Evolutionary conservation across 2,888 invertebrate species (phyloP).

Genomic region (Dyspetes luteomarginatus): DNA sequence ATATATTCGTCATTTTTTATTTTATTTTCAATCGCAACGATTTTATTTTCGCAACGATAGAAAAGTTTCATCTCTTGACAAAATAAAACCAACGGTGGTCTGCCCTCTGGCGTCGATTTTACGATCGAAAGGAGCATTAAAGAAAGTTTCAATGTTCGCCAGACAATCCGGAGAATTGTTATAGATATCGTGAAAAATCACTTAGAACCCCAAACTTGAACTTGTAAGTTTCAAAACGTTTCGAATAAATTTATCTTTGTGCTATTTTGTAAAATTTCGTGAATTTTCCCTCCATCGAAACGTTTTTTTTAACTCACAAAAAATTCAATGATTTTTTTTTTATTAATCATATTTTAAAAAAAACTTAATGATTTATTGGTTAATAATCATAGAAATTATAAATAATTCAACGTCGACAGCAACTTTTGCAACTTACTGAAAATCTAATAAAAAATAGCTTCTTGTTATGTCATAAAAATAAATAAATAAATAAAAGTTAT

Average conservation of each 20-base stretch:
- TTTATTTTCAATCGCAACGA: too few relatives aligned
- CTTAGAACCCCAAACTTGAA: slow-evolving; percentile 32
- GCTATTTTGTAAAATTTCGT: too few relatives aligned
- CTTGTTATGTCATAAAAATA: neutral
- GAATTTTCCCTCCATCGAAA: too few relatives aligned
- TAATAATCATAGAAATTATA: too few relatives aligned
- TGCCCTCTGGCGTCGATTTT: slow-evolving; percentile 24
- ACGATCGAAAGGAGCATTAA: slow-evolving; percentile 49
- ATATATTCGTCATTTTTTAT: neutral
- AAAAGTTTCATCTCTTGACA: neutral
- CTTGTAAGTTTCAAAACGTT: too few relatives aligned
- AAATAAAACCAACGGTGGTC: slow-evolving; percentile 10
- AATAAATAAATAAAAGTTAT: neutral
- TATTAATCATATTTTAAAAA: too few relatives aligned
- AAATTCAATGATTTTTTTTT: too few relatives aligned
- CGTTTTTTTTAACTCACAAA: too few relatives aligned
- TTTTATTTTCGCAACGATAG: neutral
- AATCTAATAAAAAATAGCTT: neutral
- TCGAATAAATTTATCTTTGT: too few relatives aligned
- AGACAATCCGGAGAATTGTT: neutral
- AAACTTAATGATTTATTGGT: too few relatives aligned
- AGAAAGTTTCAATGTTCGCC: slow-evolving; percentile 40
- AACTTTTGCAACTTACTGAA: too few relatives aligned
- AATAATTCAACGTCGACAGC: too few relatives aligned
- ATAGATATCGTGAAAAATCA: slow-evolving; percentile 58